Evolutionary conservation across 2,797 vertebrate genomes (phyloP).

Genomic region (Leptodactylus fallax): DNA sequence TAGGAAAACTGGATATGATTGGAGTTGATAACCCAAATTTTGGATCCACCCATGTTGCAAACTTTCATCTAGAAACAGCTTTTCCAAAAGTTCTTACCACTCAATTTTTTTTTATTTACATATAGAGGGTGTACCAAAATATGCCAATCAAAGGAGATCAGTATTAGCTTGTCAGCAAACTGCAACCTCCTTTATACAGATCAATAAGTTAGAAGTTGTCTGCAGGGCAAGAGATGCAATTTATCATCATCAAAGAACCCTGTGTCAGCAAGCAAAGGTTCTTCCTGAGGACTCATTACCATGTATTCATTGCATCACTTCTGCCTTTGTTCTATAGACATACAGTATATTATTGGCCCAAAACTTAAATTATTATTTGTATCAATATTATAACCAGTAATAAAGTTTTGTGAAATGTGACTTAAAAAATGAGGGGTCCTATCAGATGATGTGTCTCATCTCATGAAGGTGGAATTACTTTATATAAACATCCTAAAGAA

Average conservation of each 20-base stretch:
- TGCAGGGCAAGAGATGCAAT: not conserved
- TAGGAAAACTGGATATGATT: not conserved
- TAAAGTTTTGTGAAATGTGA: too few species aligned
- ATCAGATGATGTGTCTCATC: too few species aligned
- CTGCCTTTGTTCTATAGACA: not conserved
- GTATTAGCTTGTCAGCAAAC: not conserved
- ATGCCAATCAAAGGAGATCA: not conserved
- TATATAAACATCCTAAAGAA: too few species aligned
- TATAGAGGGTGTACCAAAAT: slow-evolving; percentile 4
- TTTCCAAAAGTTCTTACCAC: not conserved
- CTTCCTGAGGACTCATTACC: not conserved
- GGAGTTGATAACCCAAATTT: not conserved
- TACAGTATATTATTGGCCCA: not conserved
- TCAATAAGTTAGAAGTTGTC: not conserved
- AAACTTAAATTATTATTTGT: too few species aligned
- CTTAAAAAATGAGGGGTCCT: too few species aligned
- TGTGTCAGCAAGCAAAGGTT: not conserved
- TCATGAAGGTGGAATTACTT: too few species aligned
- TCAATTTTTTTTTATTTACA: not conserved
- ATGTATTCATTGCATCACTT: not conserved
- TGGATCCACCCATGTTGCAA: not conserved
- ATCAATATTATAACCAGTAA: too few species aligned
- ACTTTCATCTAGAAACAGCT: not conserved
- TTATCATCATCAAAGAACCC: not conserved
- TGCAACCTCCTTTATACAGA: not conserved